Base-by-base conservation (phyloP, 2,113 vertebrate genomes). In the Amphilophus citrinellus region DNA sequence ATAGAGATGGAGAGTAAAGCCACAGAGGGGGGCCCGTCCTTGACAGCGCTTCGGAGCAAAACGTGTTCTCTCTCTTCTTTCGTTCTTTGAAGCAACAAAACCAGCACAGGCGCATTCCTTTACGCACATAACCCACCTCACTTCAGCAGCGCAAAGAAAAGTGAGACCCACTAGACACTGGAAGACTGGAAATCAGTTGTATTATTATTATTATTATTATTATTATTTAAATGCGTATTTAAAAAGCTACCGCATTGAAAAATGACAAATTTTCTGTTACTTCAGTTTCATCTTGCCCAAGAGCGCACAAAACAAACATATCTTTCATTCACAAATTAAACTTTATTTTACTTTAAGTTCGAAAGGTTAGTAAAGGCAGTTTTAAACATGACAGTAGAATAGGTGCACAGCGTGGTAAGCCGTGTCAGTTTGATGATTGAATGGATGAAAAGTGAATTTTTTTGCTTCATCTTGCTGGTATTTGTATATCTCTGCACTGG, bases 91-190 rank as follows among this genome's bases (percentile, higher is more conserved):
- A 37, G 53, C 62, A 50, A 73, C 59, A 37, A 63, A 86, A 93
- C 83, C 78, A 39, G 79, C 80, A 80, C 35, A 65, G 59, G 65
- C 82, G 59, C 90, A 93, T 95, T 95, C 92, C 89, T 89, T 24
- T 63, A 86, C 44, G 90, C 88, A 89, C 93, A 85, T 80, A 53
- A 79, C 88, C 85, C 85, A 42, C 11, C 53, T 37, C 71, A 22
- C 61, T 30, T n/a, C 39, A 79, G 61, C 76, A 13, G 20, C 73
- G 15, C 20, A 20, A 22, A n/a, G n/a, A 60, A 53, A 24, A 59
- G 30, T 4, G 57, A 9, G 60, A 47, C 80, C 17, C 14, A 56
- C 4, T 58, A 18, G 71, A 62, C 68, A 77, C 42, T 2, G 11
- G 30, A 63, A 22, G 7, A 42, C 10, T 50, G 3, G 2, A 32